phyloP scores from a whole-genome alignment of 2,113 vertebrate species.

The Barbus barbus region DNA sequence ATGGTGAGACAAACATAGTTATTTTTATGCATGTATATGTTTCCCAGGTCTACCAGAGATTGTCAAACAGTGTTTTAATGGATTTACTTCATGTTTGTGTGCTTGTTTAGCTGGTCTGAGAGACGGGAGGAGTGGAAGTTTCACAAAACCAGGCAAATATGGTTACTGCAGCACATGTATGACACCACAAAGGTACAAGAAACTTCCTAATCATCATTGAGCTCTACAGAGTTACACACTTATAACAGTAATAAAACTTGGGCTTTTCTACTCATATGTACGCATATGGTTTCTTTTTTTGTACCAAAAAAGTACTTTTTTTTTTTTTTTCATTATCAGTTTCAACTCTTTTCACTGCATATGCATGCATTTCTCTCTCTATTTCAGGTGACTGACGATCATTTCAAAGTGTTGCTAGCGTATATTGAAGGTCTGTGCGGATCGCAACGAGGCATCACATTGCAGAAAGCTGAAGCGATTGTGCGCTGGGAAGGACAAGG shows the following conservation, averaged over 20 bases:
- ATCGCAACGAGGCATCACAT: constrained; percentile 75
- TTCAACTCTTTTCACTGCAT: not conserved
- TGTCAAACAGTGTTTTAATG: not conserved
- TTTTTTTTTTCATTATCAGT: not conserved
- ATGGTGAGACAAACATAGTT: constrained; percentile 60
- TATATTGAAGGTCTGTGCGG: constrained; percentile 89
- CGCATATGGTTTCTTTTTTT: not conserved
- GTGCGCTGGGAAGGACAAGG: constrained; percentile 68
- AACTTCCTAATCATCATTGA: not conserved
- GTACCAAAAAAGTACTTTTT: not conserved
- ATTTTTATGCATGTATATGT: not conserved
- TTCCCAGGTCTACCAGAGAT: not conserved
- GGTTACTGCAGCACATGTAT: constrained; percentile 92
- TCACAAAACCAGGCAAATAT: constrained; percentile 91
- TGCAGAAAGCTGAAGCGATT: constrained; percentile 84
- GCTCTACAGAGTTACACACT: not conserved
- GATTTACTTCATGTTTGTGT: constrained; percentile 24
- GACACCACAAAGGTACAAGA: constrained; percentile 80
- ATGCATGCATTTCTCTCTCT: not conserved
- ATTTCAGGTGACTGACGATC: constrained; percentile 80
- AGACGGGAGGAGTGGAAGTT: constrained; percentile 84
- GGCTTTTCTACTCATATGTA: not conserved
- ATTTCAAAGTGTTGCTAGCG: constrained; percentile 82
- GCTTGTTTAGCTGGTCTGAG: constrained; percentile 83
- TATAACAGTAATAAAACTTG: not conserved